Conservation (phyloP, 2,797 vertebrate species). For the Rhabdophis nuchalis region DNA sequence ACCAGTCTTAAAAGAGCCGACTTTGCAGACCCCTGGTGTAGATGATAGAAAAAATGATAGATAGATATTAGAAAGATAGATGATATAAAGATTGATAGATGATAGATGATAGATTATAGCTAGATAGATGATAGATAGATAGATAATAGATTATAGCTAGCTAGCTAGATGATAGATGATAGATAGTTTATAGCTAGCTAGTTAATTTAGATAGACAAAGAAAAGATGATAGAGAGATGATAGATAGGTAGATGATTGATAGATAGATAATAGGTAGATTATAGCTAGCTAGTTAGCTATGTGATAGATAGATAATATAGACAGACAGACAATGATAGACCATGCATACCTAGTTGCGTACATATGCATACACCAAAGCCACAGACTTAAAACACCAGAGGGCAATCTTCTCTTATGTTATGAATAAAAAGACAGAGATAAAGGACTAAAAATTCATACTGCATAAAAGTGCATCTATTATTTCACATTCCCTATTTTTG, state of each 20-base stretch:
- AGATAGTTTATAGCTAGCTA: too few species aligned
- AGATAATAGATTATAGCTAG: too few species aligned
- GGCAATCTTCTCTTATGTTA: constrained; percentile 62
- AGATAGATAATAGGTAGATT: neutral
- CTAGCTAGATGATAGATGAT: neutral
- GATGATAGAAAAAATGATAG: too few species aligned
- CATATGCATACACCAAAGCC: constrained; percentile 8
- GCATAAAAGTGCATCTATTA: neutral
- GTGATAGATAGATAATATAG: neutral
- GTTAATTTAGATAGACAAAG: too few species aligned
- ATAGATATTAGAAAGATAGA: neutral
- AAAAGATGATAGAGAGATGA: too few species aligned
- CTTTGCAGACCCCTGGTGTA: too few species aligned
- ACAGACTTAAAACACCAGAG: constrained; percentile 59
- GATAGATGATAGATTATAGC: too few species aligned
- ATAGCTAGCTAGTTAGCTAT: too few species aligned
- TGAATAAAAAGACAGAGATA: neutral
- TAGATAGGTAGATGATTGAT: neutral
- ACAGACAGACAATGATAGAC: neutral
- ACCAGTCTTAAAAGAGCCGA: too few species aligned
- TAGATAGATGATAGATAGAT: too few species aligned
- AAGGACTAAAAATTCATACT: constrained; percentile 19
- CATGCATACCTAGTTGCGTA: neutral
- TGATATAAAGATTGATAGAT: neutral
- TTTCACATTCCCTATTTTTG: neutral